Conservation (phyloP, 2,797 vertebrate species). For the Chrysolophus pictus region DNA sequence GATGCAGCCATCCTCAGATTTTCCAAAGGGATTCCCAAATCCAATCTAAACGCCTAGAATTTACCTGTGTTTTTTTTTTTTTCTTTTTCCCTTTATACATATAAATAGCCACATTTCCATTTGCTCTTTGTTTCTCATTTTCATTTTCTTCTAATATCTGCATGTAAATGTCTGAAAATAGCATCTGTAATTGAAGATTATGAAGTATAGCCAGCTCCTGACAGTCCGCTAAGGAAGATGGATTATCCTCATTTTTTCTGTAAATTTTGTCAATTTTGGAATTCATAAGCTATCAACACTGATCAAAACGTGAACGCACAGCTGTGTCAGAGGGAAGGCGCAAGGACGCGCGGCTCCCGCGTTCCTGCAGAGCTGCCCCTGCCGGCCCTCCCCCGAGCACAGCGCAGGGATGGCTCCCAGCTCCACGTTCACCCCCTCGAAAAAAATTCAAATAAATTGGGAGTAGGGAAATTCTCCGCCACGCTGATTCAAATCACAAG, state of each 20-base stretch:
- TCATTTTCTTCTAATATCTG: conserved; percentile 88
- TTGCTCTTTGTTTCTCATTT: conserved; percentile 87
- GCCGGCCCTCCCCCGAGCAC: background rate
- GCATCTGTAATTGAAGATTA: conserved; percentile 99
- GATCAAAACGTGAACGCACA: conserved; percentile 93
- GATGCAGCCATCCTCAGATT: conserved; percentile 41
- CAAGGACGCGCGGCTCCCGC: conserved; percentile 17
- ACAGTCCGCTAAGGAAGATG: conserved; percentile 99
- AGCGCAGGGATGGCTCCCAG: conserved; percentile 12
- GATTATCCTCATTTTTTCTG: conserved; percentile 99
- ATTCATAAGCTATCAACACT: conserved; percentile 98
- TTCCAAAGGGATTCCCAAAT: conserved; percentile 75
- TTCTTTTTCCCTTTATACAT: conserved; percentile 80
- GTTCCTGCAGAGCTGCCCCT: conserved; percentile 50
- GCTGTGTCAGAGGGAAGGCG: conserved; percentile 84
- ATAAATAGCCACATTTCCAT: conserved; percentile 85
- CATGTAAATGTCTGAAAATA: conserved; percentile 96
- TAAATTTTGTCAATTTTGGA: conserved; percentile 99
- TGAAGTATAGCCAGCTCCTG: conserved; percentile 99
- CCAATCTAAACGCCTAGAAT: conserved; percentile 77
- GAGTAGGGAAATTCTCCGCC: conserved; percentile 76
- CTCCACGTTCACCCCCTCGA: background rate
- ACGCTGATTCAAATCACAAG: conserved; percentile 73
- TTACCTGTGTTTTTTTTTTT: conserved; percentile 68
- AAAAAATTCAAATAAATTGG: conserved; percentile 67